Evolutionary conservation across 2,113 vertebrate species (phyloP).

Genomic region (Dasyurus viverrinus): DNA sequence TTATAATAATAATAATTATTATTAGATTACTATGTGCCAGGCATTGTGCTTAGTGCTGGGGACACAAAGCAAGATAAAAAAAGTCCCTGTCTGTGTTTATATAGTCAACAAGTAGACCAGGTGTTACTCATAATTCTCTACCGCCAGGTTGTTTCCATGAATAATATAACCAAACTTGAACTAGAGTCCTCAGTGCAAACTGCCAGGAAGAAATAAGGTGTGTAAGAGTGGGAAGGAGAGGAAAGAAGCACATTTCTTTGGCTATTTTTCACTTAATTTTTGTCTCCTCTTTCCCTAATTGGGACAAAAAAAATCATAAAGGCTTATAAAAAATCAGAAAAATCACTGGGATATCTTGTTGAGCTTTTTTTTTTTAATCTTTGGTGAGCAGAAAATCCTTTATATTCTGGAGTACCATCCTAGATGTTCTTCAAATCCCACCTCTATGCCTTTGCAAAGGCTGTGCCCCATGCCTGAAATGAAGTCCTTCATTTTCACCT

Average conservation of each 20-base stretch:
- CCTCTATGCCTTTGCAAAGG: background rate
- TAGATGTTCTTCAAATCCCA: background rate
- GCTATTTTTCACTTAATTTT: background rate
- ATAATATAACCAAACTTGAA: constrained; percentile 12
- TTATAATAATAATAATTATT: background rate
- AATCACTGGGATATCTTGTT: background rate
- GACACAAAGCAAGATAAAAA: background rate
- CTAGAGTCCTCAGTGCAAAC: background rate
- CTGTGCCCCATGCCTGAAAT: background rate
- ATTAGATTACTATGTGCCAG: background rate
- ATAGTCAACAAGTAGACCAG: constrained; percentile 42
- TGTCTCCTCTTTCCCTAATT: background rate
- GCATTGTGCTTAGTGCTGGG: background rate
- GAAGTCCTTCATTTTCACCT: background rate
- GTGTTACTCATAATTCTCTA: constrained; percentile 52
- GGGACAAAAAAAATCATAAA: background rate
- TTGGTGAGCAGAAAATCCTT: background rate
- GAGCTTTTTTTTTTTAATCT: background rate
- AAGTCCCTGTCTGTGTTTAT: background rate
- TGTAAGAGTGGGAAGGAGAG: background rate
- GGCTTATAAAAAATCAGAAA: constrained; percentile 7
- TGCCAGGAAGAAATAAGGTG: background rate
- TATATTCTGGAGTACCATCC: background rate
- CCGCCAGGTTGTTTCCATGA: constrained; percentile 36
- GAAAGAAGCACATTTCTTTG: background rate